These are phyloP conservation scores for Heterohyrax brucei DNA, from an alignment of 2,797 vertebrate genomes.

Conservation along the genomic window DNA sequence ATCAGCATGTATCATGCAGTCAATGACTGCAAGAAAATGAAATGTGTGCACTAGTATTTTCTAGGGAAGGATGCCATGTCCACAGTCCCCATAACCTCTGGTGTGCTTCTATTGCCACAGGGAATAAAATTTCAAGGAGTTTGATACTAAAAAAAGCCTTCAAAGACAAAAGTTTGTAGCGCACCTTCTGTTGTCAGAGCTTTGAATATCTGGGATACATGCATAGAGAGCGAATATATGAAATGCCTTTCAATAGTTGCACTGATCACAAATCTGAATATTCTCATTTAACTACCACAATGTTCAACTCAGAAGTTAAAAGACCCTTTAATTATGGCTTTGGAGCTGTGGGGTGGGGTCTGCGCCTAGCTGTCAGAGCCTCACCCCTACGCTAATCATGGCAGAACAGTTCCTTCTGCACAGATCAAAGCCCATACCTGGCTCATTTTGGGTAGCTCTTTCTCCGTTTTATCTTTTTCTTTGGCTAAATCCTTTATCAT, in stretches of 20 bases:
- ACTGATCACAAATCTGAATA: neutral
- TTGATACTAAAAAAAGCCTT: neutral
- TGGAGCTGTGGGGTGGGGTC: neutral
- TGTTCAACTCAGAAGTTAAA: neutral
- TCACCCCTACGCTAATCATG: neutral
- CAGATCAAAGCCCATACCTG: constrained; percentile 92
- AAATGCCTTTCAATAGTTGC: neutral
- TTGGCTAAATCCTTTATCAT: constrained; percentile 97
- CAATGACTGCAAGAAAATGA: neutral
- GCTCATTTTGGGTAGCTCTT: constrained; percentile 96
- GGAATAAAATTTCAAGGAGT: neutral
- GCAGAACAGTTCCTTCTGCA: neutral
- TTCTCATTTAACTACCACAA: neutral
- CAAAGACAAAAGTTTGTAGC: neutral
- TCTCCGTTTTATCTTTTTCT: constrained; percentile 95
- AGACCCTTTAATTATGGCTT: neutral
- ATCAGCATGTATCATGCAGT: too few species aligned
- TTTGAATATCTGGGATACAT: neutral
- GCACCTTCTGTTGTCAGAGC: neutral
- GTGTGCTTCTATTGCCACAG: neutral
- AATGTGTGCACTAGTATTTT: neutral
- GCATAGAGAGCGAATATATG: neutral
- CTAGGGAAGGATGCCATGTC: neutral
- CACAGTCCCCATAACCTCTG: neutral
- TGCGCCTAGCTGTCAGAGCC: neutral